Conservation (phyloP, 53 echinoderm and acorn worm genomes). For the Arbacia lixula region DNA sequence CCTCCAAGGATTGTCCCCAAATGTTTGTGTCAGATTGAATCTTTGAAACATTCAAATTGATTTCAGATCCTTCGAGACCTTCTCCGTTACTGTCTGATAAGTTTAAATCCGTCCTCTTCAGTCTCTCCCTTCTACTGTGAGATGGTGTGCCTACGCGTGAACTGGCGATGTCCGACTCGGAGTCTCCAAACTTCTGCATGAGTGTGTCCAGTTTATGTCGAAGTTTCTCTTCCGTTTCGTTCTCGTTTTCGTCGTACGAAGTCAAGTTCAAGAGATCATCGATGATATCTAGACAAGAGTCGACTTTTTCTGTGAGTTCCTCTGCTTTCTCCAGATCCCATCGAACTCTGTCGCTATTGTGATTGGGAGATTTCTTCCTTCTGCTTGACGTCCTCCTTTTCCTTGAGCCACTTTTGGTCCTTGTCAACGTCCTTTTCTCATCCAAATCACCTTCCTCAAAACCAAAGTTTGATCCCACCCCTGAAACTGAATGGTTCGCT, state of each 20-base stretch:
- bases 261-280: constrained; percentile 40
- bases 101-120: constrained; percentile 4
- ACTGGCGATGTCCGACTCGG: constrained; percentile 30
- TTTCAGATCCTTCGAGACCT: constrained; percentile 13
- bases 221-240: constrained; percentile 46
- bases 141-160: constrained; percentile 20
- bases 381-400: constrained; percentile 35
- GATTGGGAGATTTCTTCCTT: constrained; percentile 10
- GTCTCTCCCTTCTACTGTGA: neutral
- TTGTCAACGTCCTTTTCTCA: neutral
- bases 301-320: constrained; percentile 40
- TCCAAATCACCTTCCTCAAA: constrained; percentile 1
- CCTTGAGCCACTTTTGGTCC: neutral
- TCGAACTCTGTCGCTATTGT: constrained; percentile 17
- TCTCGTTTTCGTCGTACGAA: constrained; percentile 52
- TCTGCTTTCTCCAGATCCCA: constrained; percentile 48
- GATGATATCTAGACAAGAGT: constrained; percentile 47
- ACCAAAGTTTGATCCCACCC: neutral
- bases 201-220: constrained; percentile 42
- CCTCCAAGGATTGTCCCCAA: constrained; percentile 33
- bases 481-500: neutral
- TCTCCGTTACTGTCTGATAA: constrained; percentile 45
- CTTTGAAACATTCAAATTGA: constrained; percentile 33
- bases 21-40: neutral
- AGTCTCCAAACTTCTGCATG: constrained; percentile 17